A percentile compares a stretch with the other conserved stretches of the same genome.
Conservation (phyloP, 2,113 vertebrate genomes). For the Bos taurus region DNA sequence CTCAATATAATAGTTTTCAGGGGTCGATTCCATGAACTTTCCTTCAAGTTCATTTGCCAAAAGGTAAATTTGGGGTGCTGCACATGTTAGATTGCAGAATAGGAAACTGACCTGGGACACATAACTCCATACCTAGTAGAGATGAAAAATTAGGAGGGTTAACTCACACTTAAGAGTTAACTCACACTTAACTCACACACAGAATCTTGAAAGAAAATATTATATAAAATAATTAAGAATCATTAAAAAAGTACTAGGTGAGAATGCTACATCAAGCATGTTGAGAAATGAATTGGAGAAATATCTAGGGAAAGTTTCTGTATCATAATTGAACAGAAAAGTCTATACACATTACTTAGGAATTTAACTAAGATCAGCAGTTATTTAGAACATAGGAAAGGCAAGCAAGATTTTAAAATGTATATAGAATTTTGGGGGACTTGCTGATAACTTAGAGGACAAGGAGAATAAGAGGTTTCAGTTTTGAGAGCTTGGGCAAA, state of each 20-base stretch:
- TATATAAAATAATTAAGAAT: not conserved
- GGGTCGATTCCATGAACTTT: not conserved
- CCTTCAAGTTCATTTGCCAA: not conserved
- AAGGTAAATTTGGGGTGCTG: not conserved
- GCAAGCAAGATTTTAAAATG: not conserved
- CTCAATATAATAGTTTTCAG: not conserved
- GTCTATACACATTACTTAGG: accelerated
- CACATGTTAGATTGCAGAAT: accelerated
- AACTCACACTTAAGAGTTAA: not conserved
- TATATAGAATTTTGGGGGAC: not conserved
- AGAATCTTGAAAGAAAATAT: not conserved
- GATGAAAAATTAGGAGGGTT: not conserved
- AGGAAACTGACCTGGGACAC: not conserved
- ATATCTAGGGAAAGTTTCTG: not conserved
- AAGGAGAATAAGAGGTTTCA: not conserved
- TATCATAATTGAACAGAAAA: not conserved
- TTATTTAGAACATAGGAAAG: not conserved
- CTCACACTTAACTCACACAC: not conserved
- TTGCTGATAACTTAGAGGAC: not conserved
- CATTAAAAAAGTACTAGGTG: not conserved
- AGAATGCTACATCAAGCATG: not conserved
- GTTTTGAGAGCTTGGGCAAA: not conserved
- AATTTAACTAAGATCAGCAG: not conserved
- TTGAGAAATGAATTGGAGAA: not conserved
- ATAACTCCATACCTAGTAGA: not conserved